Percentiles rank a stretch among this genome's conserved stretches.
phyloP scores from a whole-genome alignment of 1,140 invertebrate genomes.

The Zaprionus inermis region DNA sequence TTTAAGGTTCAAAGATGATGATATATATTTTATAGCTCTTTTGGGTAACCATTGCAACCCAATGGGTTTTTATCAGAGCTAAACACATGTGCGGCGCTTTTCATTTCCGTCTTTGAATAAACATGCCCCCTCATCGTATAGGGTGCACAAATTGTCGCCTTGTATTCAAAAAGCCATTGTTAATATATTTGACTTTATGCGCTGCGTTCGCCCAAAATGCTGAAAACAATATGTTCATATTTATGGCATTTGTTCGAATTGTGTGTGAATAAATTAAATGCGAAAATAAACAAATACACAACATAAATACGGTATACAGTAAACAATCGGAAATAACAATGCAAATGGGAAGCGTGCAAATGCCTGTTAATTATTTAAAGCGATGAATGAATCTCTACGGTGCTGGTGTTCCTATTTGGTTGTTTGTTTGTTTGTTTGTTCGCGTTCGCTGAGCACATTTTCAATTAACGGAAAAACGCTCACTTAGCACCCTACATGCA shows the following conservation, averaged over 20 bases:
- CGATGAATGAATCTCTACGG: constrained; percentile 16
- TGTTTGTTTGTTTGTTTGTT: constrained; percentile 58
- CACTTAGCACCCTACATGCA: constrained; percentile 20
- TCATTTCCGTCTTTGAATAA: not conserved
- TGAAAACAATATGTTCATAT: constrained; percentile 39
- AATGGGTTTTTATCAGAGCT: not conserved
- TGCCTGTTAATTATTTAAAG: constrained; percentile 71
- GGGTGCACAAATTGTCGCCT: not conserved
- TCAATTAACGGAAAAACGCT: constrained; percentile 74
- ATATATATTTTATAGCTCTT: not conserved
- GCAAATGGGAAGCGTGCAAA: constrained; percentile 31
- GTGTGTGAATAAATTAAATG: constrained; percentile 41
- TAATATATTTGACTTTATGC: constrained; percentile 48
- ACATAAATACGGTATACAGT: constrained; percentile 10
- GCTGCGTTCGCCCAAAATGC: constrained; percentile 15
- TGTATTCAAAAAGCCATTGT: constrained; percentile 13
- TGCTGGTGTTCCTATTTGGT: not conserved
- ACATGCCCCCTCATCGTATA: not conserved
- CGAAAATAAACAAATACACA: constrained; percentile 3
- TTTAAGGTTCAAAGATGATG: not conserved
- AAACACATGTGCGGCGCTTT: not conserved
- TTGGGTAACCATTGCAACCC: too few relatives aligned
- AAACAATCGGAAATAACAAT: constrained; percentile 15
- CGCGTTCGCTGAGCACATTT: constrained; percentile 69
- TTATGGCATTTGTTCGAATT: constrained; percentile 17